Evolutionary conservation across 1,140 invertebrate species (phyloP), one percentile per base, ranked within the genome.

Genomic region (Chlorops oryzae): DNA sequence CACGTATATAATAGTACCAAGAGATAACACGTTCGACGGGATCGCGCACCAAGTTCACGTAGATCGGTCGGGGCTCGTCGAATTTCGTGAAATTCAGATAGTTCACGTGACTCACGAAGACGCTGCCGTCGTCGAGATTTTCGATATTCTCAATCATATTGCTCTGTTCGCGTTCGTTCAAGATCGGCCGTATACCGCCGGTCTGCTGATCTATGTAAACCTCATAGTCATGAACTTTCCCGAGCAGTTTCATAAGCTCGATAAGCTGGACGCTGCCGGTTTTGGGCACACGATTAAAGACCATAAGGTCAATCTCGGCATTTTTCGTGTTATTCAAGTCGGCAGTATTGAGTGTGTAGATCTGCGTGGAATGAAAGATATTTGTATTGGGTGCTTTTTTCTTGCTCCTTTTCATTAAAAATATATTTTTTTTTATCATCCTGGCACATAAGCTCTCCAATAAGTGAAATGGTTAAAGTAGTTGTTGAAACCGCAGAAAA

Each of bases 211-310:
- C 66, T 23, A 59, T 55, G 5, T 67, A 63, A 10, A 70, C 63
- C 0, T 63, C 59, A 43, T 55, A 92, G 49, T 81, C 76, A 72
- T 92, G 92, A 52, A 77, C 79, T 52, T 84, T 78, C 2, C 88
- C 82, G 12, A 93, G 70, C 55, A 83, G 72, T 46, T 85, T 72
- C 23, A 94, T 69, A 2, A 94, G 76, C 61, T 91, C 86, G 81
- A 94, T 90, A 51, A 92, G 84, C 2, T 89, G 91, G 65, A 91
- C 87, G 48, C 85, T 88, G 18, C 76, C 77, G 22, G 89, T 88
- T 75, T 93, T 94, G 3, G 90, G 90, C 2, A 93, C 89, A 5
- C 90, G 77, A 75, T 93, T 94, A 74, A 90, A 94, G 73, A 93
- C 89, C 6, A 94, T 61, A 3, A 90, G 77, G 52, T 90, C 79